A percentile compares a stretch with the other conserved stretches of the same genome.
Evolutionary conservation across 2,797 vertebrate genomes (phyloP).

Genomic region (Aphelocoma californica): DNA sequence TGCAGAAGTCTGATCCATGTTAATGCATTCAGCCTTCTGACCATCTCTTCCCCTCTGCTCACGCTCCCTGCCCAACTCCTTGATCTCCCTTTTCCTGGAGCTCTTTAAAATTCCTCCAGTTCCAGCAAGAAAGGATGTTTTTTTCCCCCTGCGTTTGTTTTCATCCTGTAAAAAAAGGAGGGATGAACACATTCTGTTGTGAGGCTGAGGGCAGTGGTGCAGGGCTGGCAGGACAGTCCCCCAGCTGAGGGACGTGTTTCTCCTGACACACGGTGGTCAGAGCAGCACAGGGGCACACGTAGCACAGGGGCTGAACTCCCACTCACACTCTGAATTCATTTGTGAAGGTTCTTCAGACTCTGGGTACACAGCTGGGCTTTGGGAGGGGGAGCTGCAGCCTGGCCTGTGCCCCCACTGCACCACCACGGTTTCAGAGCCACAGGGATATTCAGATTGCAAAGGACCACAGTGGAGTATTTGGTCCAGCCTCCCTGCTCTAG

Average conservation of each 20-base stretch:
- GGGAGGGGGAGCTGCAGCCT: background rate
- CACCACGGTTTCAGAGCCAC: too few species aligned
- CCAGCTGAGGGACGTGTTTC: background rate
- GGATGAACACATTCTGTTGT: background rate
- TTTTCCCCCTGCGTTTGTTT: background rate
- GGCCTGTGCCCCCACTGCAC: too few species aligned
- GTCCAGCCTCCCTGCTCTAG: background rate
- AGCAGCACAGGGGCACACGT: background rate
- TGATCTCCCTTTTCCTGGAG: background rate
- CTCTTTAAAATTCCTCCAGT: background rate
- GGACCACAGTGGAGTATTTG: background rate
- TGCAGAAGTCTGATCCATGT: background rate
- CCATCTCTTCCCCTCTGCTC: background rate
- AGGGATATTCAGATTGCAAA: background rate
- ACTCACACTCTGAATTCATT: background rate
- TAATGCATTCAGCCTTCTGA: background rate
- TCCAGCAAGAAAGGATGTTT: background rate
- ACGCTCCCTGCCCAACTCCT: background rate
- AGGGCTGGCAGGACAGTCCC: background rate
- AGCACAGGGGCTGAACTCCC: background rate
- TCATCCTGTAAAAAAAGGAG: background rate
- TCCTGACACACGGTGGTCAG: background rate
- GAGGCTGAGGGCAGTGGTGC: background rate
- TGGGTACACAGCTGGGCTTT: background rate
- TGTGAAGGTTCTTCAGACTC: background rate